Evolutionary conservation across 2,797 vertebrate genomes (phyloP), one percentile per base, ranked within the genome.

Genomic region (Gadopsis bispinosus): DNA sequence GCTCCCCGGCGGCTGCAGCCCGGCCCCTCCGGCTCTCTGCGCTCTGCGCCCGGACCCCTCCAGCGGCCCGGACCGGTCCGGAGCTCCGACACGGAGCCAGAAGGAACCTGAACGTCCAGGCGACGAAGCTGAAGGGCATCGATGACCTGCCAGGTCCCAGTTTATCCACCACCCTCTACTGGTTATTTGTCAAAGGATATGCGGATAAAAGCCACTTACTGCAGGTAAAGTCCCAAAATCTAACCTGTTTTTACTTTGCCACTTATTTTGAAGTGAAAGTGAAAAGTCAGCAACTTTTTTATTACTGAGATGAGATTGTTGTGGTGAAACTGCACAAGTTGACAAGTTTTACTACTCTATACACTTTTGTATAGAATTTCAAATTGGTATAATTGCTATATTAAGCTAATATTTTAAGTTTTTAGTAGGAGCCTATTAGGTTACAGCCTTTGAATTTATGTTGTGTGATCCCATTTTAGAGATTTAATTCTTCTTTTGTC

Each of bases 91-190:
- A 1, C 10, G 9, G 20, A 16, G 0, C 2, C 19, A 3, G 37
- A 0, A 81, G 80, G 4, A 26, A 29, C 1, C 7, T 90, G 8
- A 89, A 53, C 14, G 14, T 79, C 9, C 91, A 88, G 63, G 66
- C 88, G 10, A 7, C 77, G 1, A 91, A 88, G 47, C 79, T 91
- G 56, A 94, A 88, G 80, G 91, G 58, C 26, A 90, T 93, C 8
- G 93, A 93, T 4, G 94, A 95, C 0, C 82, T 96, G 2, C 93
- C 94, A 0, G 95, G 95, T 0, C 95, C 95, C 17, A 92, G 83
- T 22, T 19, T 88, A 0, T 0, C 73, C 53, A 92, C 84, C 16
- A 95, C 90, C 0, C 81, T 88, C 12, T 94, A 94, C 91, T 95
- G 93, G 95, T 7, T 96, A 0, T 92, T 96, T 29, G 54, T 90